Percentiles rank a stretch among this genome's conserved stretches.
Conservation (phyloP, 2,797 vertebrate species). For the Fratercula arctica region DNA sequence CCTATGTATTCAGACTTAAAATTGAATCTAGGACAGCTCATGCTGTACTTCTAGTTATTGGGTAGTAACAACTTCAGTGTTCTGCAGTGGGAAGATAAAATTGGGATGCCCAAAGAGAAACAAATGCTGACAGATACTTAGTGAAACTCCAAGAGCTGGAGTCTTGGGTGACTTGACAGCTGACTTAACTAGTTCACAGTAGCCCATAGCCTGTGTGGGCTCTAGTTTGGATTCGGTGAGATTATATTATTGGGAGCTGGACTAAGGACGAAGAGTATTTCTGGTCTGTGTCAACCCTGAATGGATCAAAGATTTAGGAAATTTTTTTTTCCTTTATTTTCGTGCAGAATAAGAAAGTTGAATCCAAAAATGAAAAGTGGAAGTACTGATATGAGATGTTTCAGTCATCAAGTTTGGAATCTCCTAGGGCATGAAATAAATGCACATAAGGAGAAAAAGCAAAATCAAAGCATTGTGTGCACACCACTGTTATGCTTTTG, state of each 20-base stretch:
- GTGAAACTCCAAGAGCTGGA: neutral
- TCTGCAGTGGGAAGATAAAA: neutral
- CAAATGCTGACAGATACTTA: neutral
- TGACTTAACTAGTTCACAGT: neutral
- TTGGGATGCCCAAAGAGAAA: neutral
- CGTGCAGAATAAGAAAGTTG: neutral
- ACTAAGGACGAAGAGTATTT: neutral
- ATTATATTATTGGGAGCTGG: neutral
- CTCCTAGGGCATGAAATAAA: neutral
- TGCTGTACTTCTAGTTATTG: neutral
- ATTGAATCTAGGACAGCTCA: neutral
- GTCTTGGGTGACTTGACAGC: neutral
- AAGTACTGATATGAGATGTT: neutral
- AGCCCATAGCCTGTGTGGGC: neutral
- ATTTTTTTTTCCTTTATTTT: neutral
- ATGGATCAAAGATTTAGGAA: neutral
- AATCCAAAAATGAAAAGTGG: neutral
- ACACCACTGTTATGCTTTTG: neutral
- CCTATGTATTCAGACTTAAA: neutral
- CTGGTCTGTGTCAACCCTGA: neutral
- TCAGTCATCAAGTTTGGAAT: neutral
- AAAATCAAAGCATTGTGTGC: neutral
- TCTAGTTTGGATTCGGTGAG: neutral
- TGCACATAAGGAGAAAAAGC: neutral
- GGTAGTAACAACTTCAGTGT: neutral